phyloP scores from a whole-genome alignment of 2,797 vertebrate genomes.

The Caiman crocodilus region DNA sequence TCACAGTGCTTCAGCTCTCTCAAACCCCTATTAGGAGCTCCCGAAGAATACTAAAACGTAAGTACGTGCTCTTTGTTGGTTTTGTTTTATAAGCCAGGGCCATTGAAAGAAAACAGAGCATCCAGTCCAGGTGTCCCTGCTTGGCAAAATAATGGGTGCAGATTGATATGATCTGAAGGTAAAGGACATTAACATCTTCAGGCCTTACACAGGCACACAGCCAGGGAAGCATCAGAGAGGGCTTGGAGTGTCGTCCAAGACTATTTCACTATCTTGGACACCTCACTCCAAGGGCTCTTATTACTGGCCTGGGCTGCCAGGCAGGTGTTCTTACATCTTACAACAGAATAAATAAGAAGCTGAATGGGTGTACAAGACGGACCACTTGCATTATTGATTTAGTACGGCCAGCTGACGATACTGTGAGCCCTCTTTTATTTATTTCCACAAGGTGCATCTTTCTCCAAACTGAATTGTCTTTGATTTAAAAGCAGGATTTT shows the following conservation, averaged over 20 bases:
- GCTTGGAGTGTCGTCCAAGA: conserved; percentile 26
- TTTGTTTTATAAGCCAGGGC: conserved; percentile 75
- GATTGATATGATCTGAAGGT: conserved; percentile 72
- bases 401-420: conserved; percentile 65
- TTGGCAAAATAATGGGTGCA: conserved; percentile 74
- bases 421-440: conserved; percentile 66
- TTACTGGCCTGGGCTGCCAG: conserved; percentile 45
- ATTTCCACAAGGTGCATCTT: conserved; percentile 77
- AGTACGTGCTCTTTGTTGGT: conserved; percentile 59
- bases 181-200: conserved; percentile 64
- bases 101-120: conserved; percentile 72
- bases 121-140: conserved; percentile 77
- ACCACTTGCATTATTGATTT: conserved; percentile 74
- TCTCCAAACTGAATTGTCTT: conserved; percentile 79
- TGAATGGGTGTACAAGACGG: conserved; percentile 60
- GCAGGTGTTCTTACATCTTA: conserved; percentile 58
- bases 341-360: conserved; percentile 56
- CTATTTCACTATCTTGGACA: conserved; percentile 10
- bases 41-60: conserved; percentile 70
- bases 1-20: conserved; percentile 48
- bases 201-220: conserved; percentile 53
- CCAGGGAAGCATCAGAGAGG: conserved; percentile 24
- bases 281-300: conserved; percentile 56
- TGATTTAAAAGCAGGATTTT: conserved; percentile 77
- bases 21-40: conserved; percentile 41